Evolutionary conservation across 2,113 vertebrate species (phyloP), one percentile per base, ranked within the genome.

Genomic region (Sakesphorus luctuosus): DNA sequence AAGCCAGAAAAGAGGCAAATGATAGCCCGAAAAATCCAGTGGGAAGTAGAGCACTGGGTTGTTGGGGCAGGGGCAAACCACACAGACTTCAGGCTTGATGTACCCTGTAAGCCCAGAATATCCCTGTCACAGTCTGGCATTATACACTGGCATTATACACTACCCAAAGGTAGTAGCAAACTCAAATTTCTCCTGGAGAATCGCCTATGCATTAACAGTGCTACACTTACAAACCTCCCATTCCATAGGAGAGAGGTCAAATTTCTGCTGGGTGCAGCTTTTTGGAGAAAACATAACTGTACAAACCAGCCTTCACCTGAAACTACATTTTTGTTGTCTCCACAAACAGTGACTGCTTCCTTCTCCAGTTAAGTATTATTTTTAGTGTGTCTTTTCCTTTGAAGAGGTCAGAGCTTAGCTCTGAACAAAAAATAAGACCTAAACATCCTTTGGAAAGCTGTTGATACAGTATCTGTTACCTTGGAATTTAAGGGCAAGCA

Each of bases 31-130:
- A 92, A 65, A 88, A 50, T 16, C 16, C 28, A 25, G 12, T 4
- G 3, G 16, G 14, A 33, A 18, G 18, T 29, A 3, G 1, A 46
- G 13, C 2, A 0, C 4, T 40, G 28, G 0, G 0, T 9, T 66
- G 36, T 8, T 3, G 0, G 18, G 25, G 38, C 9, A 40, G n/a
- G 38, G n/a, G 12, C 5, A 86, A 95, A 21, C 21, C 21, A 49
- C 0, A 1, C 14, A 46, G 49, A 25, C 43, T 85, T 6, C 53
- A 36, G 44, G 44, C 33, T 68, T 40, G 29, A 33, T 26, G 18
- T 49, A 26, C 55, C 80, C 74, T 71, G 50, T 55, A 79, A 67
- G 79, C 5, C 7, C 31, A 28, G 36, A 75, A 13, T 16, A 15
- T 7, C n/a, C 65, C n/a, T 74, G 49, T 26, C 89, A 62, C 61